Percentiles rank a stretch among this genome's conserved stretches.
Evolutionary conservation across 2,888 invertebrate species (phyloP).

Genomic region (Lasius platythorax): DNA sequence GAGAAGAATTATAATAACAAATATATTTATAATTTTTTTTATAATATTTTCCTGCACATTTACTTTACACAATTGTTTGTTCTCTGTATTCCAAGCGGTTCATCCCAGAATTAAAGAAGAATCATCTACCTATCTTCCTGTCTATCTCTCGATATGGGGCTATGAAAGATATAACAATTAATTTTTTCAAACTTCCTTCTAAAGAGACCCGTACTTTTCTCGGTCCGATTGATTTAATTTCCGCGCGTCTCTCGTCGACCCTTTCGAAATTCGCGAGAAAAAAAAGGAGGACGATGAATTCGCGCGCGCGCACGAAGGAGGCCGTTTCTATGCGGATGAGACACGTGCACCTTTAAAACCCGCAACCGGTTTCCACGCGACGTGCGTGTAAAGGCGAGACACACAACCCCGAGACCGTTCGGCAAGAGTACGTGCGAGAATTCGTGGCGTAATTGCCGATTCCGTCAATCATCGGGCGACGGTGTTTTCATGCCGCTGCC

Average conservation of each 20-base stretch:
- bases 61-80: neutral
- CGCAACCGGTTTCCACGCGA: slow-evolving; percentile 75
- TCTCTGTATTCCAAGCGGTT: neutral
- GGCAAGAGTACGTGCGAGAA: slow-evolving; percentile 72
- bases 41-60: neutral
- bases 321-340: slow-evolving; percentile 67
- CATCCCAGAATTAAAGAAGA: neutral
- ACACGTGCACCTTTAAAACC: slow-evolving; percentile 78
- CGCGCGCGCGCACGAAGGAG: slow-evolving; percentile 55
- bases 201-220: slow-evolving; percentile 28
- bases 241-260: neutral
- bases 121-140: neutral
- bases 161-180: neutral
- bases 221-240: slow-evolving; percentile 43
- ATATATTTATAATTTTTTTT: neutral
- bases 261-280: slow-evolving; percentile 54
- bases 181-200: neutral
- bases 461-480: slow-evolving; percentile 73
- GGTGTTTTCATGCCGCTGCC: slow-evolving; percentile 52
- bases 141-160: neutral
- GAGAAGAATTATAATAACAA: too few relatives aligned
- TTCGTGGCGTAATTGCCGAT: slow-evolving; percentile 71
- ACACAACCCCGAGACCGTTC: slow-evolving; percentile 49
- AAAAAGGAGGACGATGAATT: slow-evolving; percentile 59
- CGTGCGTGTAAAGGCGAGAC: slow-evolving; percentile 70